These are phyloP conservation scores for Lasioglossum pauxillum DNA, from an alignment of 2,888 invertebrate genomes.

Conservation along the genomic window DNA sequence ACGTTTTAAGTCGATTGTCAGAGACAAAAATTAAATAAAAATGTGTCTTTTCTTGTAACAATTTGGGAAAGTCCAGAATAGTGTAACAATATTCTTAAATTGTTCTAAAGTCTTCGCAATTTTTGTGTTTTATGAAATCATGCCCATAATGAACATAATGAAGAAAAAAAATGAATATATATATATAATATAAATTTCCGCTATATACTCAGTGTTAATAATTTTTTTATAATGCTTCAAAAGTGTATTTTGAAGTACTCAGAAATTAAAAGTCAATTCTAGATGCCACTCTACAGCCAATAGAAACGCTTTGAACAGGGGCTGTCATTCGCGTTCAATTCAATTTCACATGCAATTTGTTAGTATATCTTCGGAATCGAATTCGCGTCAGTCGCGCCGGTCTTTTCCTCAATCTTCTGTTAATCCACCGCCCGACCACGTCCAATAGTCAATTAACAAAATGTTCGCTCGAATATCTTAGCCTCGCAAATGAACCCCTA, in stretches of 20 bases:
- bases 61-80: no score
- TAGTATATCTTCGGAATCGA: not conserved
- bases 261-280: not conserved
- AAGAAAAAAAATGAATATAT: not conserved
- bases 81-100: no score
- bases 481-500: constrained; percentile 50
- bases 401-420: constrained; percentile 7
- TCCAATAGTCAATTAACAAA: constrained; percentile 55
- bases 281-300: not conserved
- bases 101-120: no score
- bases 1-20: not conserved
- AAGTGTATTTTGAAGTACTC: not conserved
- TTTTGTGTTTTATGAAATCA: no score
- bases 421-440: not conserved
- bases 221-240: not conserved
- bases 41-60: no score
- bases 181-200: not conserved
- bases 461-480: constrained; percentile 39
- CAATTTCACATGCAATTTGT: constrained; percentile 26
- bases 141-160: no score
- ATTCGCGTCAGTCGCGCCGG: not conserved
- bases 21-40: not conserved
- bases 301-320: not conserved
- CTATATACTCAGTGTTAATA: no score
- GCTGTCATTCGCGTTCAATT: not conserved